A percentile compares a stretch with the other conserved stretches of the same genome.
phyloP scores from a whole-genome alignment of 2,113 vertebrate genomes.

The Megaceryle maxima region DNA sequence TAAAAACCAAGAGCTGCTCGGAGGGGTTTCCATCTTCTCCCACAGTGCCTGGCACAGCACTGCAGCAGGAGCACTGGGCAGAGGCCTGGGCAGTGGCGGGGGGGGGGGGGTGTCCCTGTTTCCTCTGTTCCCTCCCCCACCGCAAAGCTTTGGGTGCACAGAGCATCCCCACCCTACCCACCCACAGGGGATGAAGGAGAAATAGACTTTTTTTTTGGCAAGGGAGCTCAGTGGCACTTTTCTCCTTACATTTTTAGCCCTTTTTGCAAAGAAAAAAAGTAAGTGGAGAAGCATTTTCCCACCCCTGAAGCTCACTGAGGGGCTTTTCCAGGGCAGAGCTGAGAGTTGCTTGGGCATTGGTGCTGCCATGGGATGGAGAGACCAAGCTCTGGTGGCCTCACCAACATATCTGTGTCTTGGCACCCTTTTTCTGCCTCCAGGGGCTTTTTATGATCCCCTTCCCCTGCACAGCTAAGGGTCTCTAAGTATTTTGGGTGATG shows the following conservation, averaged over 20 bases:
- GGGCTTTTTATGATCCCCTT: neutral
- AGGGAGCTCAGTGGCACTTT: neutral
- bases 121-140: neutral
- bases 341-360: neutral
- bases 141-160: neutral
- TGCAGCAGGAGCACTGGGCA: neutral
- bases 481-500: neutral
- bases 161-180: neutral
- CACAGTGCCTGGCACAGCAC: rapidly evolving
- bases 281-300: neutral
- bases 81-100: neutral
- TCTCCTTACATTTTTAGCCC: neutral
- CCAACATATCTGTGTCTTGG: rapidly evolving
- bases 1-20: neutral
- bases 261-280: neutral
- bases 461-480: rapidly evolving
- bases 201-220: rapidly evolving
- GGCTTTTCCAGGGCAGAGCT: neutral
- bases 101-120: rapidly evolving
- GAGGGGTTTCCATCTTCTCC: neutral
- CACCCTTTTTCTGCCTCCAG: neutral
- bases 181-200: neutral
- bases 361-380: neutral
- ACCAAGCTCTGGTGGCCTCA: rapidly evolving
- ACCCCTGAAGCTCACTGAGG: rapidly evolving